These are phyloP conservation scores for Brevipalpus yothersi DNA, from an alignment of 1,140 invertebrate genomes.

Conservation along the genomic window DNA sequence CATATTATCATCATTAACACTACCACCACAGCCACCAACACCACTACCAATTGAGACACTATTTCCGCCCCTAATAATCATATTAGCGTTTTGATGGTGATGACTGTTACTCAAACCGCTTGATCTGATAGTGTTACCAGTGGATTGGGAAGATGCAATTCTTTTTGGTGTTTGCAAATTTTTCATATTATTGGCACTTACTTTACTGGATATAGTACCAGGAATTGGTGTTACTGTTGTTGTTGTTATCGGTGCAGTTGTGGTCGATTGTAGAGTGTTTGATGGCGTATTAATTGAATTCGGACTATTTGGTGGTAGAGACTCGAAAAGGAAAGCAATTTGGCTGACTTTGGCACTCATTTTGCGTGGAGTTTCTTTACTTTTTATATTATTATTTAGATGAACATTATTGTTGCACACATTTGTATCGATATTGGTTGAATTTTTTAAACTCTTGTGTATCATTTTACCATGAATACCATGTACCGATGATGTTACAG, in stretches of 20 bases:
- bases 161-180: no score
- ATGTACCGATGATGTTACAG: neutral
- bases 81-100: no score
- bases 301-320: conserved; percentile 3
- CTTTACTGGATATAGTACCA: no score
- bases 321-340: conserved; percentile 13
- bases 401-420: neutral
- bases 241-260: neutral
- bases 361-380: neutral
- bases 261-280: neutral
- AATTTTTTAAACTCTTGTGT: neutral
- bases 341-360: conserved; percentile 14
- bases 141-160: no score
- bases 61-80: no score
- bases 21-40: no score
- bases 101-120: no score
- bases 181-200: no score
- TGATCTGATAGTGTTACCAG: no score
- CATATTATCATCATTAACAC: no score
- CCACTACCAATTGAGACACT: no score
- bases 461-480: neutral
- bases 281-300: neutral
- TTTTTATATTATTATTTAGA: neutral
- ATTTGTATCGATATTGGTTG: neutral
- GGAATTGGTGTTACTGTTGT: conserved; percentile 16